These are phyloP conservation scores for Zonotrichia leucophrys DNA, from an alignment of 2,113 vertebrate genomes.

Conservation along the genomic window DNA sequence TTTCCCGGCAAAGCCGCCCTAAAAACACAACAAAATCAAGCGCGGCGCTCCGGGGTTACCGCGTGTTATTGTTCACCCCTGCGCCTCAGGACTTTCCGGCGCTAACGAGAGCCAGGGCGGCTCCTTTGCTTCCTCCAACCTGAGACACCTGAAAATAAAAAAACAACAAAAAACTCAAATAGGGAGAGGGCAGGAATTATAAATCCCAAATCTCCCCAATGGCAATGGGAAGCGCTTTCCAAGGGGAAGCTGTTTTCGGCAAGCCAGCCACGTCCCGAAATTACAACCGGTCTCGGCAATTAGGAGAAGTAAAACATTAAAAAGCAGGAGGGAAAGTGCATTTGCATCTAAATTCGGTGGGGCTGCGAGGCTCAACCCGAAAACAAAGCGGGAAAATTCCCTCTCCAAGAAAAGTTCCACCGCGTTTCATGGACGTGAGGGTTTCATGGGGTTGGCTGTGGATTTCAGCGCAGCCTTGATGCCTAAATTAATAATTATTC, in stretches of 20 bases:
- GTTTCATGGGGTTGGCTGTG: no score
- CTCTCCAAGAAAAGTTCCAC: slow-evolving; percentile 1
- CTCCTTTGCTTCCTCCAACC: background rate
- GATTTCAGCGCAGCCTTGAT: no score
- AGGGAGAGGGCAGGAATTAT: slow-evolving; percentile 6
- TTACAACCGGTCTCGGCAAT: slow-evolving; percentile 76
- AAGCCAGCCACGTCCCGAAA: slow-evolving; percentile 63
- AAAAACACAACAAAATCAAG: background rate
- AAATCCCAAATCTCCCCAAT: background rate
- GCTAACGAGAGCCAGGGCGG: background rate
- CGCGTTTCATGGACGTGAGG: no score
- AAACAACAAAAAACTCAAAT: background rate
- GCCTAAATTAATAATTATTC: no score
- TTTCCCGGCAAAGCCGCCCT: slow-evolving; percentile 34
- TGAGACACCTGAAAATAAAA: slow-evolving; percentile 25
- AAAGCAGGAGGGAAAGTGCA: slow-evolving; percentile 74
- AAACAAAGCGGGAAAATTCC: slow-evolving; percentile 70
- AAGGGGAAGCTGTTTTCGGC: slow-evolving; percentile 58
- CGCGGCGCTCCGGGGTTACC: background rate
- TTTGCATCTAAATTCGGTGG: slow-evolving; percentile 76
- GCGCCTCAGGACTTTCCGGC: background rate
- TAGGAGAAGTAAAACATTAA: slow-evolving; percentile 81
- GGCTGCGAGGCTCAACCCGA: slow-evolving; percentile 43
- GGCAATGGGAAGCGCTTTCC: background rate
- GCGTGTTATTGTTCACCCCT: background rate